Percentiles rank a stretch among this genome's conserved stretches.
Conservation (phyloP, 2,797 vertebrate genomes). For the Sebastes flavidus region DNA sequence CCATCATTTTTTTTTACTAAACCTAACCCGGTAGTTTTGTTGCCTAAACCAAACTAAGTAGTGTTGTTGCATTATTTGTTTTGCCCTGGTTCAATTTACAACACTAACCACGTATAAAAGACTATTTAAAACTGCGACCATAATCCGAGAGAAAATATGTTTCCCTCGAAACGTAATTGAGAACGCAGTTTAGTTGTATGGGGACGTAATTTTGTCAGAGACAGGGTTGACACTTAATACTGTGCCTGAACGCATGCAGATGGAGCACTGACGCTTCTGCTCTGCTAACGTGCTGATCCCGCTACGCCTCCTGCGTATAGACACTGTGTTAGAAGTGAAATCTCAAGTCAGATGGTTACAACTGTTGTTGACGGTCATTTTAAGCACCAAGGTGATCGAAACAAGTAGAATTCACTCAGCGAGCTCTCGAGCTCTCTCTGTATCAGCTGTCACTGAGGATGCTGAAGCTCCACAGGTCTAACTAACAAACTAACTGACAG, state of each 20-base stretch:
- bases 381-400: neutral
- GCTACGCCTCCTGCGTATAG: neutral
- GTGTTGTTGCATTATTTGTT: no score
- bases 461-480: neutral
- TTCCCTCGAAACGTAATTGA: no score
- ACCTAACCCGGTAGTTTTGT: no score
- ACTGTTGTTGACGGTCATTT: neutral
- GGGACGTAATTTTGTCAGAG: no score
- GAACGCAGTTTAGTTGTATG: no score
- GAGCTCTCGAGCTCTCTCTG: neutral
- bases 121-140: rapidly evolving
- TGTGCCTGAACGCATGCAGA: neutral
- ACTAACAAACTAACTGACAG: slow-evolving; percentile 4
- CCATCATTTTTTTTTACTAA: no score
- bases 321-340: neutral
- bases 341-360: neutral
- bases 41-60: no score
- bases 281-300: neutral
- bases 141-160: no score
- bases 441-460: neutral
- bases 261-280: neutral
- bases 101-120: rapidly evolving
- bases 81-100: no score
- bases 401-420: neutral
- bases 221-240: neutral